Evolutionary conservation across 2,888 invertebrate genomes (phyloP), one percentile per base, ranked within the genome.

Genomic region (Agrotis clavis): DNA sequence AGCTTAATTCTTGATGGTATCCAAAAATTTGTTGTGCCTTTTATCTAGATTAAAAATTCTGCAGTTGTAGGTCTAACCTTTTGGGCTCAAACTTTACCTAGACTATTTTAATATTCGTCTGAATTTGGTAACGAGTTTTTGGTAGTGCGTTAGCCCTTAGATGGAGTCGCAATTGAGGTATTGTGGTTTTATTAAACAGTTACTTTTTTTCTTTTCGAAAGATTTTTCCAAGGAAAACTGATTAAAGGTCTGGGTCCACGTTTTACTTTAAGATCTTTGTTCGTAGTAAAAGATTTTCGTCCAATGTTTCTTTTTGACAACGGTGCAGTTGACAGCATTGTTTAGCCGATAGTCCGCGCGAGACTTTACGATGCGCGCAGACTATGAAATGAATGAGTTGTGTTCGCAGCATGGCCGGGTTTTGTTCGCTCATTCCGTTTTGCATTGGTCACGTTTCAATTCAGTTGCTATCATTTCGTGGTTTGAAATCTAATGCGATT

Each of bases 11-110:
- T 82, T 81, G 35, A 64, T 54, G 69, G 71, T 79, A 71, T 77
- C 77, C 71, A 73, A 77, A 84, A 80, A 77, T 19, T 79, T 63
- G 64, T 76, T 69, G 67, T 65, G 71, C 82, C 86, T 87, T 88
- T 88, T 86, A 88, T 81, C 82, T 77, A 83, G 83, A 88, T 89
- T 88, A 88, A 88, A 88, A 86, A 85, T 77, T 86, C 83, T 83
- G 68, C 63, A 59, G 72, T 57, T 68, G 65, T 74, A 73, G 68
- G 56, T 35, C 30, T 71, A 72, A 76, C 72, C 72, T 77, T 77
- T n/a, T 71, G 57, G 65, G 67, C 64, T 66, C 63, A 68, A 71
- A 77, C 69, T 75, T 70, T 60, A 50, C 60, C n/a, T 50, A 70
- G 71, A 75, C 69, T 63, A 67, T 82, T 82, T 81, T 72, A 73